Evolutionary conservation across 2,113 vertebrate genomes (phyloP).

Genomic region (Petrocephalus microphthalmus): DNA sequence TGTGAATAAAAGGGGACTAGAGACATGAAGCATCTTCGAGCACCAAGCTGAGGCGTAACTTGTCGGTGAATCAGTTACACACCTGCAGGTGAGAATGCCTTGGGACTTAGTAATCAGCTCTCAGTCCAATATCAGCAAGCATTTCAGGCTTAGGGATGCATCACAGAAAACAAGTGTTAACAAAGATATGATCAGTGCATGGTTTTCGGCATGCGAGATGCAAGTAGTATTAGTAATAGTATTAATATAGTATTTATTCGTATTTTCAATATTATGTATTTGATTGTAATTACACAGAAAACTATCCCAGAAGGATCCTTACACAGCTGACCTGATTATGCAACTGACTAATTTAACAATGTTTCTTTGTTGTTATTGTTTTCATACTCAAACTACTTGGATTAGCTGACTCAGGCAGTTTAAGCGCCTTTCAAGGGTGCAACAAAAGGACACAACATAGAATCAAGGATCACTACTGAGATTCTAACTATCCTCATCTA

Average conservation of each 20-base stretch:
- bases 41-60: neutral
- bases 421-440: neutral
- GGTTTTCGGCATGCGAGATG: neutral
- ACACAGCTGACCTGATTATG: neutral
- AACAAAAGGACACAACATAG: neutral
- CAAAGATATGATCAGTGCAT: neutral
- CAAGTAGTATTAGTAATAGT: no score
- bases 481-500: neutral
- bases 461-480: neutral
- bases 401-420: neutral
- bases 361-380: neutral
- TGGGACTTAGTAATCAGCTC: neutral
- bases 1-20: neutral
- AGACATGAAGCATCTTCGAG: neutral
- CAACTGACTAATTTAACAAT: neutral
- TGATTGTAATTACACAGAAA: neutral
- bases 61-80: conserved; percentile 10
- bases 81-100: neutral
- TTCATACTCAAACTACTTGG: no score
- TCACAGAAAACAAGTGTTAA: neutral
- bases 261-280: neutral
- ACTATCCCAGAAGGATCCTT: neutral
- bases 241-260: no score
- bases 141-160: neutral
- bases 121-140: conserved; percentile 1